A percentile compares a stretch with the other conserved stretches of the same genome.
These are phyloP conservation scores for Cheilosia variabilis DNA, from an alignment of 2,888 invertebrate species.

Conservation along the genomic window DNA sequence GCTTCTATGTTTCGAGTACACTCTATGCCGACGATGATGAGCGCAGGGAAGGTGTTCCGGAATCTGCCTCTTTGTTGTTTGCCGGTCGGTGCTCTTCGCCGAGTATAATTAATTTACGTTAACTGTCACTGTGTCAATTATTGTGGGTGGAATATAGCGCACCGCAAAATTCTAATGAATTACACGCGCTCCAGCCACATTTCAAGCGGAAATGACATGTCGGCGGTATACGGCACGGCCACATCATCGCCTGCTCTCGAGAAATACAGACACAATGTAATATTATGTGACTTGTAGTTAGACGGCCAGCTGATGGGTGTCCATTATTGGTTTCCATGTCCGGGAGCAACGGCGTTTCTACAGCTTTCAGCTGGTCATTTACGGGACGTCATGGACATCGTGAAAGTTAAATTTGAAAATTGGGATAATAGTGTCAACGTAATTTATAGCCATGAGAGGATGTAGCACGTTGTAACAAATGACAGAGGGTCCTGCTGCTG, in stretches of 20 bases:
- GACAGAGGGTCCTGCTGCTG: background rate
- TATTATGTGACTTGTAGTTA: slow-evolving; percentile 41
- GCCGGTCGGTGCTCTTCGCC: slow-evolving; percentile 43
- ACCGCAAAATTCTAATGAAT: slow-evolving; percentile 69
- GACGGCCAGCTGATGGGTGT: slow-evolving; percentile 55
- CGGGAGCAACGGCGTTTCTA: slow-evolving; percentile 14
- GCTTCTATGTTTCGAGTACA: background rate
- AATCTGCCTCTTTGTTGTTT: slow-evolving; percentile 63
- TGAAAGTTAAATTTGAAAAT: slow-evolving; percentile 66
- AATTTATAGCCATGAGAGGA: slow-evolving; percentile 58
- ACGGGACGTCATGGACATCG: slow-evolving; percentile 53
- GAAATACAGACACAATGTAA: slow-evolving; percentile 54
- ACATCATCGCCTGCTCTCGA: slow-evolving; percentile 5
- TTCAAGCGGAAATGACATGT: slow-evolving; percentile 69
- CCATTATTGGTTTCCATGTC: slow-evolving; percentile 54
- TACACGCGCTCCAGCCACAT: slow-evolving; percentile 45
- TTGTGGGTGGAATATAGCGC: slow-evolving; percentile 54
- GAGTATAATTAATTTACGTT: slow-evolving; percentile 71
- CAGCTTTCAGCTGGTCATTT: slow-evolving; percentile 44
- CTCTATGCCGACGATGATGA: slow-evolving; percentile 1
- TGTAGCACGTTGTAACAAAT: slow-evolving; percentile 38
- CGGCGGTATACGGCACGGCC: slow-evolving; percentile 17
- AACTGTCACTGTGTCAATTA: slow-evolving; percentile 73
- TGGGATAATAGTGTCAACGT: slow-evolving; percentile 66
- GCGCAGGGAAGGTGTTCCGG: slow-evolving; percentile 33